phyloP scores from a whole-genome alignment of 2,888 invertebrate genomes.

The Leistus spinibarbis region DNA sequence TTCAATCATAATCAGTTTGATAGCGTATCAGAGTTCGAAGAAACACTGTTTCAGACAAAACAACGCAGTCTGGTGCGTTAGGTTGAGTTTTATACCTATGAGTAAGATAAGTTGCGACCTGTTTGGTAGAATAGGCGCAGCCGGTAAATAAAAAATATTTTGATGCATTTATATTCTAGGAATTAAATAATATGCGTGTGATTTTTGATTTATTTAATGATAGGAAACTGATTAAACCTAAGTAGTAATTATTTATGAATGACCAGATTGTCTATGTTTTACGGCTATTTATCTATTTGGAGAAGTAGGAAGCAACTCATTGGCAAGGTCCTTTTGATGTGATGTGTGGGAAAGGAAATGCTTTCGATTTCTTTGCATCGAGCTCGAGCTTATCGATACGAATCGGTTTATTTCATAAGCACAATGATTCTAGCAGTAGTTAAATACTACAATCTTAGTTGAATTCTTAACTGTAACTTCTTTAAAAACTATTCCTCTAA shows the following conservation, averaged over 20 bases:
- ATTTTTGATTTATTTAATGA: not conserved
- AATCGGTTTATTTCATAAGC: too few species aligned
- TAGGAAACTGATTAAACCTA: not conserved
- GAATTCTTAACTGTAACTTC: too few species aligned
- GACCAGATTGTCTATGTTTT: not conserved
- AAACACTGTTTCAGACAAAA: too few species aligned
- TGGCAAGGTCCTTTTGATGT: constrained; percentile 20
- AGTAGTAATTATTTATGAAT: not conserved
- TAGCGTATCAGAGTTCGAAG: too few species aligned
- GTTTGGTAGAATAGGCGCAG: not conserved
- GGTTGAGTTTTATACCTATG: too few species aligned
- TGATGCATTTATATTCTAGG: not conserved
- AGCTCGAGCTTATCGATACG: too few species aligned
- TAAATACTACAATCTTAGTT: too few species aligned
- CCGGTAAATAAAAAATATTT: not conserved
- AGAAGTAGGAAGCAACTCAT: constrained; percentile 27
- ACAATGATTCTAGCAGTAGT: too few species aligned
- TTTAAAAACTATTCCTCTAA: too few species aligned
- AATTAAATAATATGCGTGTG: not conserved
- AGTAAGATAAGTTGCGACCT: not conserved
- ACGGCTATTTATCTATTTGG: constrained; percentile 22
- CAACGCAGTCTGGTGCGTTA: too few species aligned
- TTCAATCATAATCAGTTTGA: too few species aligned
- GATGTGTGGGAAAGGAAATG: constrained; percentile 6
- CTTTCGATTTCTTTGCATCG: not conserved